Evolutionary conservation across 2,888 invertebrate genomes (phyloP), one percentile per base, ranked within the genome.

Genomic region (Argyresthia albistria): DNA sequence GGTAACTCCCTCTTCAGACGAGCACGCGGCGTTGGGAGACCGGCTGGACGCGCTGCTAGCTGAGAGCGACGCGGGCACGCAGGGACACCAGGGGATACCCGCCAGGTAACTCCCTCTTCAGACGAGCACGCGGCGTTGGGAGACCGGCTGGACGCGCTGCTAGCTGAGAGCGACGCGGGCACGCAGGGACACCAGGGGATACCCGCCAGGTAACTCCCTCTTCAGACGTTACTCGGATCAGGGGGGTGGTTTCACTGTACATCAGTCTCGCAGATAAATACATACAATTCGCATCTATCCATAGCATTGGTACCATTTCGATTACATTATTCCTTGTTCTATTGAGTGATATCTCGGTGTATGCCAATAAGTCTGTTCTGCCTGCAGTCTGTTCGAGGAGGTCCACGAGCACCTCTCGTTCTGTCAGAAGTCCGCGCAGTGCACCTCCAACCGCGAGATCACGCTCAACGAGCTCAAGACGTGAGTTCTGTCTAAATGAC

Each of bases 341-440:
- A 25, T 6, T 6, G 3, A 6, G 3, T 4, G 6, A 25, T 6
- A 25, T 4, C 25, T 25, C 25, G 25, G 6, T 4, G 25, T 25
- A 39, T 11, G 10, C 39, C 8, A 39, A 39, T 39, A 39, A 39
- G 2, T 39, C 4, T 12, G 16, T 10, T 46, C n/a, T 45, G 10
- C 9, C 35, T 14, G 8, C 76, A 88, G 88, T 55, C 70, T 91
- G 52, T 90, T 93, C 64, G 91, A 92, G 59, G 94, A 94, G 66
- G 77, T 93, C 55, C 90, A 90, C 65, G 92, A 92, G 73, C 93
- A 96, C 76, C 88, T 92, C 52, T 81, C 90, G 61, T 91, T 93
- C 84, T 91, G 94, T 73, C 91, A 93, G 78, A 89, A 91, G 69
- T 90, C 92, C 58, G 89, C 91, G 58, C 89, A 92, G 71, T 89